Conservation (phyloP, 1,140 invertebrate genomes). For the Bombus ignitus region DNA sequence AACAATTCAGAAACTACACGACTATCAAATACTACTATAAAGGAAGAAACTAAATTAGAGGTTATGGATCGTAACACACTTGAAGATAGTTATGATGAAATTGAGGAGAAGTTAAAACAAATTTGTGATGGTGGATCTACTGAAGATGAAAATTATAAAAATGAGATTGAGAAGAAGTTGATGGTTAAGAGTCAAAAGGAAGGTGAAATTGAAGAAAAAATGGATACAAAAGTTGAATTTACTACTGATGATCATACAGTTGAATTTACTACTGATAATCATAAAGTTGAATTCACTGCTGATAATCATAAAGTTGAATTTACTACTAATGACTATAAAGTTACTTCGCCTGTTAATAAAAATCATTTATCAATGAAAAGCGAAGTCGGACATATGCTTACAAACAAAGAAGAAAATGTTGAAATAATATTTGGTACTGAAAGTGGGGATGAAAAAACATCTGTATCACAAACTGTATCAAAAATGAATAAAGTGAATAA, state of each 20-base stretch:
- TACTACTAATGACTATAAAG: background rate
- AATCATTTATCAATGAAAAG: slow-evolving; percentile 24
- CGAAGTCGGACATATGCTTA: slow-evolving; percentile 27
- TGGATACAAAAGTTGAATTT: background rate
- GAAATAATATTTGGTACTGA: slow-evolving; percentile 65
- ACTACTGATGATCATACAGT: background rate
- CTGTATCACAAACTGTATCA: background rate
- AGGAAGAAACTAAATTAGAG: slow-evolving; percentile 67
- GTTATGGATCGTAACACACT: slow-evolving; percentile 44
- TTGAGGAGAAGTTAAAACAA: slow-evolving; percentile 73
- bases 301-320: background rate
- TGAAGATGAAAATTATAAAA: slow-evolving; percentile 59
- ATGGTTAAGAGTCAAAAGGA: background rate
- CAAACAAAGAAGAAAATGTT: slow-evolving; percentile 47
- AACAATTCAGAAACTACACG: background rate
- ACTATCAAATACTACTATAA: slow-evolving; percentile 30
- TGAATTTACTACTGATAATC: too few relatives aligned
- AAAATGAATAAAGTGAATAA: background rate
- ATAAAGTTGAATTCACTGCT: background rate
- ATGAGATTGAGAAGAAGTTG: slow-evolving; percentile 11
- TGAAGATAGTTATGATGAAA: slow-evolving; percentile 70
- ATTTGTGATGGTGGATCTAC: slow-evolving; percentile 67
- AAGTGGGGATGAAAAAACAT: slow-evolving; percentile 58
- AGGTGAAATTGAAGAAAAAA: slow-evolving; percentile 17
- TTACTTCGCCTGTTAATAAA: background rate